Base-by-base conservation (phyloP, 1,140 invertebrate species). In the Bombus turneri region DNA sequence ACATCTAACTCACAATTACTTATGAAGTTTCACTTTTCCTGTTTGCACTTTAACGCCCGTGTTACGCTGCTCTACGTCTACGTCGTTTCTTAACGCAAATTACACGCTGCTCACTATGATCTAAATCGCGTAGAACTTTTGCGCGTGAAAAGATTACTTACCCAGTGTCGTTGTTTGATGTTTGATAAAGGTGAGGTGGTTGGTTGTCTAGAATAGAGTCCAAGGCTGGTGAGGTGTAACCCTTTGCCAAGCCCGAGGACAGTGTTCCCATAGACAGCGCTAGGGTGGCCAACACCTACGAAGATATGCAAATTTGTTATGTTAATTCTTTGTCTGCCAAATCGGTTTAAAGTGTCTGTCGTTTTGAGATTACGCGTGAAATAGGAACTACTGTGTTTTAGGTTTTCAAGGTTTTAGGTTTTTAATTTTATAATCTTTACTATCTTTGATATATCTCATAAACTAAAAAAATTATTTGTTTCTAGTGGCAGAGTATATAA, bases 211-310 rank as follows among this genome's bases (percentile, higher is more conserved):
- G 96, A 88, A 98, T 96, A 0, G 97, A 98, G n/a, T 97, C 97
- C 62, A 98, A 96, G 6, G 97, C 97, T 28, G 98, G 98, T 25
- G 97, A 98, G 90, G 97, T 98, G 95, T 98, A 98, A 22, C 98
- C 98, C 94, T 98, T 98, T 41, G 97, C 97, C 75, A 98, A 94
- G 1, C 97, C 98, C 3, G 97, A 97, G 3, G 97, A 97, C 86
- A 98, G 96, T 18, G 97, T 97, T 37, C 98, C 98, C 88, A 98
- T 95, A 9, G 97, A 97, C 59, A 98, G 96, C 18, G 97, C 97
- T 87, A 98, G 94, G 4, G 97, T 97, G 81, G 97, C 97, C 90
- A 98, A 93, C 39, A 98, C 96, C 97, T 98, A 57, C 15, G 64
- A 37, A 53, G 31, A 74, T 25, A 77, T 43, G 8, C 18, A 15